Conservation (phyloP, 2,888 invertebrate genomes). For the Beris morrisii region DNA sequence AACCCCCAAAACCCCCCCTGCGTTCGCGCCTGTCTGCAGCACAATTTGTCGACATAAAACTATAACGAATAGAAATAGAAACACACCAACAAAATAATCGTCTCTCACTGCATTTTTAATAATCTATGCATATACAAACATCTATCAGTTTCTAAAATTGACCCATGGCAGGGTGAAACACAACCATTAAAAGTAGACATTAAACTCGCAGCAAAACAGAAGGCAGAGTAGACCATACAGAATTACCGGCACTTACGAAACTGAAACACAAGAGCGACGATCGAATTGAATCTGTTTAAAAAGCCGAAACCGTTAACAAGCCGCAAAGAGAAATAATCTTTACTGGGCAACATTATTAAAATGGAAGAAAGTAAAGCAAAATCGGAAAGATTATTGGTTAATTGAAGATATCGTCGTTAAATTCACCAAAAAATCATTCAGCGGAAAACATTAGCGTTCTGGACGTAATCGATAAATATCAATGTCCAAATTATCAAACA, state of each 20-base stretch:
- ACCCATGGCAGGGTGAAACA: constrained; percentile 63
- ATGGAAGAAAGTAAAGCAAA: constrained; percentile 69
- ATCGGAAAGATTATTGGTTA: constrained; percentile 85
- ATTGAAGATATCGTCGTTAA: constrained; percentile 83
- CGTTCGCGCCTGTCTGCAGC: too few relatives aligned
- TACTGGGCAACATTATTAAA: constrained; percentile 79
- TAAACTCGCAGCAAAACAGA: constrained; percentile 52
- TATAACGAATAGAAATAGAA: too few relatives aligned
- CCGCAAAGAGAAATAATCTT: constrained; percentile 53
- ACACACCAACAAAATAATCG: too few relatives aligned
- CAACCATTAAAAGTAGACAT: constrained; percentile 66
- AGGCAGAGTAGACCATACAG: constrained; percentile 45
- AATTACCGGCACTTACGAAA: constrained; percentile 12
- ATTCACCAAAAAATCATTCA: constrained; percentile 82
- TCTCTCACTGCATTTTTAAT: too few relatives aligned
- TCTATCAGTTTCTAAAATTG: too few relatives aligned
- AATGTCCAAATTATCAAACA: too few relatives aligned
- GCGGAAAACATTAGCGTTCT: constrained; percentile 83
- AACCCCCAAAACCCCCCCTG: too few relatives aligned
- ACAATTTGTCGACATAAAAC: too few relatives aligned
- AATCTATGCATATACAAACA: too few relatives aligned
- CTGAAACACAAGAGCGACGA: constrained; percentile 20
- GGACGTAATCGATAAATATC: constrained; percentile 74
- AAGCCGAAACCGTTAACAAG: constrained; percentile 45
- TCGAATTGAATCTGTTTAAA: constrained; percentile 46